A percentile compares a stretch with the other conserved stretches of the same genome.
phyloP scores from a whole-genome alignment of 2,797 vertebrate genomes.

The Chelon auratus region DNA sequence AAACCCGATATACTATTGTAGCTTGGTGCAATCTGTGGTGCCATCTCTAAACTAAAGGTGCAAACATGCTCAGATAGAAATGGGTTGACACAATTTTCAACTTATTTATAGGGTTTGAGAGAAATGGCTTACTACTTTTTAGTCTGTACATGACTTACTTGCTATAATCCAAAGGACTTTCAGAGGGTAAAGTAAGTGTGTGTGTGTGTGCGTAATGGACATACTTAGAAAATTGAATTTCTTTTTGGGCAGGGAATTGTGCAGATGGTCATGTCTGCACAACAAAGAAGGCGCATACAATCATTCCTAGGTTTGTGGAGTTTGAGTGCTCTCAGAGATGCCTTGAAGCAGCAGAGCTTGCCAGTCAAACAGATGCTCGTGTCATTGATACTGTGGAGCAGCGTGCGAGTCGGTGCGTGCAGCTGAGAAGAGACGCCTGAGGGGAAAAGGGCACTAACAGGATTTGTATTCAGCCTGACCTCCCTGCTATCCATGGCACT shows the following conservation, averaged over 20 bases:
- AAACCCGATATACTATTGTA: slow-evolving; percentile 16
- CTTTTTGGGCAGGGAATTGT: slow-evolving; percentile 9
- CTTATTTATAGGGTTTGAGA: slow-evolving; percentile 30
- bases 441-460: slow-evolving; percentile 29
- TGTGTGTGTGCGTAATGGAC: background rate
- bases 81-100: slow-evolving; percentile 11
- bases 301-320: slow-evolving; percentile 20
- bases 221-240: slow-evolving; percentile 2
- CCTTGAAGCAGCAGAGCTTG: slow-evolving; percentile 24
- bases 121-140: background rate
- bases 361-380: slow-evolving; percentile 52
- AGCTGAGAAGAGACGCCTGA: slow-evolving; percentile 14
- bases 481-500: background rate
- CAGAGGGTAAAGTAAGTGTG: background rate
- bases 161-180: slow-evolving; percentile 19
- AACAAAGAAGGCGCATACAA: background rate
- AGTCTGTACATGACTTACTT: slow-evolving; percentile 19
- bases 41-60: slow-evolving; percentile 29
- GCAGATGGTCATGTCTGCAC: slow-evolving; percentile 26
- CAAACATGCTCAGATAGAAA: slow-evolving; percentile 11
- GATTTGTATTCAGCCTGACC: slow-evolving; percentile 57
- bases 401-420: slow-evolving; percentile 30
- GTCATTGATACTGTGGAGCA: slow-evolving; percentile 30
- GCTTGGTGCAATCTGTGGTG: slow-evolving; percentile 3
- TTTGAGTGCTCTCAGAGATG: slow-evolving; percentile 9